A percentile compares a stretch with the other conserved stretches of the same genome.
phyloP scores from a whole-genome alignment of 1,140 invertebrate species.

The Magallana angulata region DNA sequence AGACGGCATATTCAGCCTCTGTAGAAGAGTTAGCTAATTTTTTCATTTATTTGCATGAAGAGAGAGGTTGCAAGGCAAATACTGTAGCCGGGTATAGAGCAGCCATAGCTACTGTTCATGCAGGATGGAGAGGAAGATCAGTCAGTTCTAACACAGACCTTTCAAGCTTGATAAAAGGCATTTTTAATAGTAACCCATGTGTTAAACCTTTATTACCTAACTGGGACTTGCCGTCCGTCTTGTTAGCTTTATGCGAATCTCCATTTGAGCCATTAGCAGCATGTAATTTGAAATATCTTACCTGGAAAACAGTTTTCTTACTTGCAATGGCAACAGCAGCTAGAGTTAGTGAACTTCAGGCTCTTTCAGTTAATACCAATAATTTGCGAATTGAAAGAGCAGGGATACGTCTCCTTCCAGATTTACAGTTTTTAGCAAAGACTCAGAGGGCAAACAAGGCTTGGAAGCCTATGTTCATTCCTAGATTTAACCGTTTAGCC shows the following conservation, averaged over 20 bases:
- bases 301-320: conserved; percentile 30
- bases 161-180: conserved; percentile 30
- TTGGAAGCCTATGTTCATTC: conserved; percentile 3
- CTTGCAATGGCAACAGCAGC: not conserved
- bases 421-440: conserved; percentile 15
- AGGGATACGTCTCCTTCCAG: not conserved
- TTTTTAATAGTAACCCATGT: conserved; percentile 13
- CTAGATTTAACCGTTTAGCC: not conserved
- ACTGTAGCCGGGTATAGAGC: conserved; percentile 47
- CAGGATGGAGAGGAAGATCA: conserved; percentile 3
- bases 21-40: conserved; percentile 37
- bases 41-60: conserved; percentile 26
- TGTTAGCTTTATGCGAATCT: conserved; percentile 36
- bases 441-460: not conserved
- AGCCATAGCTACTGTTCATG: conserved; percentile 46
- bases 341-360: not conserved
- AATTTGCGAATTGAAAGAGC: not conserved
- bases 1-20: not conserved
- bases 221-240: conserved; percentile 47
- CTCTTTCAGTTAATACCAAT: not conserved
- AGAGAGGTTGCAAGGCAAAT: conserved; percentile 24
- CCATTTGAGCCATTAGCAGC: conserved; percentile 48
- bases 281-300: not conserved
- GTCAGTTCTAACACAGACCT: conserved; percentile 26
- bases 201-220: conserved; percentile 35